These are phyloP conservation scores for Micropoecilia bifurca DNA, from an alignment of 2,797 vertebrate species.

Conservation along the genomic window DNA sequence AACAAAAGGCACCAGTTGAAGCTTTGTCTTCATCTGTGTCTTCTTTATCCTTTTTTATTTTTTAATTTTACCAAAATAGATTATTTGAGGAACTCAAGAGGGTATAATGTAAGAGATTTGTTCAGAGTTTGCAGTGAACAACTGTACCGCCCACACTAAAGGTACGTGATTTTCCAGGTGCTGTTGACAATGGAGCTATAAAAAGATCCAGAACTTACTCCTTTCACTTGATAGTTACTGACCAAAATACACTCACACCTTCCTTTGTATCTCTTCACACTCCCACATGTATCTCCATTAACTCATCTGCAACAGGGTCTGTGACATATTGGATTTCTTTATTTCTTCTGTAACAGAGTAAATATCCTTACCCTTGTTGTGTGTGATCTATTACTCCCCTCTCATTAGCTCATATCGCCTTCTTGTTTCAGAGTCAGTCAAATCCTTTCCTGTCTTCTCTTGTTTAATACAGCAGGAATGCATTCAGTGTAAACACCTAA, in stretches of 20 bases:
- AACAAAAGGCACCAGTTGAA: conserved; percentile 32
- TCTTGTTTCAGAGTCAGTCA: background rate
- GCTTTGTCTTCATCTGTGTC: conserved; percentile 43
- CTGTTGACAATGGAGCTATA: background rate
- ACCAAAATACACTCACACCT: conserved; percentile 14
- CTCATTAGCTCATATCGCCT: conserved; percentile 19
- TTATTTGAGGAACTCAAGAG: conserved; percentile 22
- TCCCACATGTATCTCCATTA: conserved; percentile 25
- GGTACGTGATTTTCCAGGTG: background rate
- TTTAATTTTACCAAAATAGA: conserved; percentile 32
- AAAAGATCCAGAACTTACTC: conserved; percentile 10
- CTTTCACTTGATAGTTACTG: background rate
- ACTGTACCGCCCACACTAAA: background rate
- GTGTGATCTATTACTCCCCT: conserved; percentile 9
- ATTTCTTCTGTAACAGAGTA: conserved; percentile 20
- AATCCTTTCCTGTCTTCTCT: background rate
- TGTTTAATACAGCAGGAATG: conserved; percentile 16
- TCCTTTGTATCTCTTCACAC: conserved; percentile 12
- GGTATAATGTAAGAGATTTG: conserved; percentile 20
- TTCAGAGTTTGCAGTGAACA: background rate
- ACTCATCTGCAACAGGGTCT: conserved; percentile 24
- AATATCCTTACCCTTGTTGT: conserved; percentile 6
- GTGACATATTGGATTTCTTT: conserved; percentile 39
- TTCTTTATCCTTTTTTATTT: conserved; percentile 9
- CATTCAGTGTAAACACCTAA: background rate